Base-by-base conservation (phyloP, 2,113 vertebrate genomes). In the Strix aluco region DNA sequence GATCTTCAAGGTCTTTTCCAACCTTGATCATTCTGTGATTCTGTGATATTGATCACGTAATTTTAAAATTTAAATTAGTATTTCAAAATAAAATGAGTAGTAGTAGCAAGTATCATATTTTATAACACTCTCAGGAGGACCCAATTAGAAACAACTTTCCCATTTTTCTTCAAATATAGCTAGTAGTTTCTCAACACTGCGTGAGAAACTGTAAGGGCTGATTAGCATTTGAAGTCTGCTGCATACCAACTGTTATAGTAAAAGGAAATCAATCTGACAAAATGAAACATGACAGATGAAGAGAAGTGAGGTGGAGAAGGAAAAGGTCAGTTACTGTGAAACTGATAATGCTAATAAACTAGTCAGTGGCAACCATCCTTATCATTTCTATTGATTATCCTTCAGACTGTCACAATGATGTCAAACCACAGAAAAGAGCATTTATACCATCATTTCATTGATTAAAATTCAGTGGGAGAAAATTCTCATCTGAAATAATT, bases 321-420 rank as follows among this genome's bases (percentile, higher is more conserved):
- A 94, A 96, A 96, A 95, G 95, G 97, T 95, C 96, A 97, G 85
- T 87, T 79, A 71, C 92, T 75, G 46, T 63, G 73, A 96, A 97
- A 96, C 65, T 94, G 96, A 96, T 92, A 96, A 94, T 89, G 92
- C 42, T 97, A 91, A 97, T 97, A 90, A 96, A 97, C 86, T 96
- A 94, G 92, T 57, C 81, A 89, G 89, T 74, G 81, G 86, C 86
- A 84, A 73, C 66, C 29, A 85, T 52, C 62, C 81, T 96, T 95
- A 96, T 97, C 38, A 54, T 88, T 94, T 93, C 83, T 87, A 66
- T 38, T 83, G 93, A 94, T 90, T 95, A 73, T 88, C 93, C 61
- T 92, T 86, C 88, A 85, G 81, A 59, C 63, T 86, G 27, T 49
- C 74, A 92, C 47, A 81, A 87, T 96, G 86, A 93, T 95, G 96